A percentile compares a stretch with the other conserved stretches of the same genome.
These are phyloP conservation scores for Amblyornis subalaris DNA, from an alignment of 2,113 vertebrate genomes.

Conservation along the genomic window DNA sequence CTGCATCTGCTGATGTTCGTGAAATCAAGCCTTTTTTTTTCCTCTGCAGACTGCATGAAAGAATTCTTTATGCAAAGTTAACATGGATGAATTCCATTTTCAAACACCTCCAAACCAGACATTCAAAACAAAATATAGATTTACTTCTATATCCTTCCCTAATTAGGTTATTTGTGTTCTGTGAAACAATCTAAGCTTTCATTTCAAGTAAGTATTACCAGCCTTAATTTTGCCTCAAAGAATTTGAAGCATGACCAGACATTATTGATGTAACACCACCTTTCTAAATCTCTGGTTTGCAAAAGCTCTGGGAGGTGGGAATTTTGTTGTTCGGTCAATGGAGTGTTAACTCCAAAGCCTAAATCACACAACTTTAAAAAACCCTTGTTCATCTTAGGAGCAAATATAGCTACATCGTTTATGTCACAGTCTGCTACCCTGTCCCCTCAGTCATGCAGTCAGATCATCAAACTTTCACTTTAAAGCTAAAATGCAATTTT, in stretches of 20 bases:
- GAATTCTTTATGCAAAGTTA: constrained; percentile 30
- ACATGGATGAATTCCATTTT: constrained; percentile 4
- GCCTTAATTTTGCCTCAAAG: constrained; percentile 7
- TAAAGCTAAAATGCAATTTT: constrained; percentile 34
- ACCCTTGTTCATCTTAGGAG: neutral
- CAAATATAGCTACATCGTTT: constrained; percentile 29
- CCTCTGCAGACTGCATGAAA: neutral
- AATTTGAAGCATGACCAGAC: neutral
- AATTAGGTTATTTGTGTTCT: constrained; percentile 17
- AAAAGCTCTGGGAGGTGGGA: neutral
- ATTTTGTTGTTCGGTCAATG: constrained; percentile 5
- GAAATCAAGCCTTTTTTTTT: neutral
- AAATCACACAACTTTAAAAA: constrained; percentile 22
- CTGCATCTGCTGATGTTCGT: neutral
- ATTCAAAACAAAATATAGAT: constrained; percentile 36
- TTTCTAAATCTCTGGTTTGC: neutral
- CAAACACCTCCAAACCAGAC: constrained; percentile 25
- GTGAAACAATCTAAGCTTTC: constrained; percentile 34
- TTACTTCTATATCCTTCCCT: constrained; percentile 27
- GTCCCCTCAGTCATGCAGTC: constrained; percentile 21
- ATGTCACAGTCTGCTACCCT: constrained; percentile 34
- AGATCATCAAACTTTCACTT: constrained; percentile 31
- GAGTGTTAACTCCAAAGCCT: constrained; percentile 26
- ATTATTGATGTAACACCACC: neutral
- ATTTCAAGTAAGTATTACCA: constrained; percentile 13